Evolutionary conservation across 2,888 invertebrate species (phyloP).

Genomic region (Rhodophaea formosa): DNA sequence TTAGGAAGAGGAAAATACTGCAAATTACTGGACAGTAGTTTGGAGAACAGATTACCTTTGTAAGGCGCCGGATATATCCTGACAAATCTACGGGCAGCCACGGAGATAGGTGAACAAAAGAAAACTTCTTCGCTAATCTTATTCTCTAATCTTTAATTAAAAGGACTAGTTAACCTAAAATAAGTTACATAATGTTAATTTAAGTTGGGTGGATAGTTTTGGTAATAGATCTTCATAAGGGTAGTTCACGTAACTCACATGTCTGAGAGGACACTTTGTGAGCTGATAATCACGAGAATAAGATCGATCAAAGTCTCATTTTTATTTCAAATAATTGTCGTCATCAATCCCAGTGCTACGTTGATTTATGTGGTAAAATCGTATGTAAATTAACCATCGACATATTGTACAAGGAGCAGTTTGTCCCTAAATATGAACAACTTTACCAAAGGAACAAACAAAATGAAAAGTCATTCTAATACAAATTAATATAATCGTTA

Average conservation of each 20-base stretch:
- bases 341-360: background rate
- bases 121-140: background rate
- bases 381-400: no score
- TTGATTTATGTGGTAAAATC: background rate
- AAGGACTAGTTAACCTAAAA: background rate
- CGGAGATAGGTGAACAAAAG: slow-evolving; percentile 5
- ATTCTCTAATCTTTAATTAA: background rate
- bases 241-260: no score
- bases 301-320: background rate
- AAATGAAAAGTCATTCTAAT: no score
- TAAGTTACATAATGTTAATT: background rate
- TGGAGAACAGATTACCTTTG: slow-evolving; percentile 8
- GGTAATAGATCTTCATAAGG: no score
- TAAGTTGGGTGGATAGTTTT: no score
- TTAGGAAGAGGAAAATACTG: slow-evolving; percentile 10
- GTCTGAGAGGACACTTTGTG: no score
- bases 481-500: no score
- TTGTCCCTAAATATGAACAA: no score
- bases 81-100: background rate
- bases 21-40: slow-evolving; percentile 11
- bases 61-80: slow-evolving; percentile 6
- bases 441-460: no score
- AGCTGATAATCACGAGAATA: background rate
- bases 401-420: no score
- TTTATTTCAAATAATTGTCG: background rate